A percentile compares a stretch with the other conserved stretches of the same genome.
phyloP scores from a whole-genome alignment of 2,888 invertebrate species.

The Pseudococcus jackbeardsleyi region DNA sequence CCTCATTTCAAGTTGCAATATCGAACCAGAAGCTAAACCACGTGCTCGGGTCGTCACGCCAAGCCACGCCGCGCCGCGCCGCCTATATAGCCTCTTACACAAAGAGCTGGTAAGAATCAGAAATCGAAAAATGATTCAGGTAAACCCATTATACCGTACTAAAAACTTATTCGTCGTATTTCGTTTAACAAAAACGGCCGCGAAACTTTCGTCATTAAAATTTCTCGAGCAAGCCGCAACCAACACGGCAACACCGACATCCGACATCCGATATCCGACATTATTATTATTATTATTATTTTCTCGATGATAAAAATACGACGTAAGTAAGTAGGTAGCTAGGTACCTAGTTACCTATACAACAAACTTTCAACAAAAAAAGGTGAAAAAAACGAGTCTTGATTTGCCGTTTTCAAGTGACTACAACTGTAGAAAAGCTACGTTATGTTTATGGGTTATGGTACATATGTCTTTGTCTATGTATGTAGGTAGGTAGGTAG shows the following conservation, averaged over 20 bases:
- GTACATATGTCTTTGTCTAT: too few species aligned
- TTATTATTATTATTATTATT: background rate
- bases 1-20: background rate
- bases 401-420: background rate
- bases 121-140: slow-evolving; percentile 33
- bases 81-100: too few species aligned
- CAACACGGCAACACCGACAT: background rate
- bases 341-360: too few species aligned
- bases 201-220: slow-evolving; percentile 21
- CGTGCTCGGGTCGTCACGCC: background rate
- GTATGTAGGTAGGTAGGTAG: too few species aligned
- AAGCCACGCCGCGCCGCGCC: too few species aligned
- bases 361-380: background rate
- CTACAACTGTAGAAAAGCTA: too few species aligned
- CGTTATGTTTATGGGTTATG: too few species aligned
- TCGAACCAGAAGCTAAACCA: background rate
- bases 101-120: background rate
- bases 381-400: background rate
- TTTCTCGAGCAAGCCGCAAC: background rate
- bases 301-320: background rate
- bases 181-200: slow-evolving; percentile 21
- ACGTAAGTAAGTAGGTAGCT: background rate
- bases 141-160: background rate
- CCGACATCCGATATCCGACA: too few species aligned
- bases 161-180: slow-evolving; percentile 23